Conservation (phyloP, 2,888 invertebrate species). For the Meghimatium bilineatum region DNA sequence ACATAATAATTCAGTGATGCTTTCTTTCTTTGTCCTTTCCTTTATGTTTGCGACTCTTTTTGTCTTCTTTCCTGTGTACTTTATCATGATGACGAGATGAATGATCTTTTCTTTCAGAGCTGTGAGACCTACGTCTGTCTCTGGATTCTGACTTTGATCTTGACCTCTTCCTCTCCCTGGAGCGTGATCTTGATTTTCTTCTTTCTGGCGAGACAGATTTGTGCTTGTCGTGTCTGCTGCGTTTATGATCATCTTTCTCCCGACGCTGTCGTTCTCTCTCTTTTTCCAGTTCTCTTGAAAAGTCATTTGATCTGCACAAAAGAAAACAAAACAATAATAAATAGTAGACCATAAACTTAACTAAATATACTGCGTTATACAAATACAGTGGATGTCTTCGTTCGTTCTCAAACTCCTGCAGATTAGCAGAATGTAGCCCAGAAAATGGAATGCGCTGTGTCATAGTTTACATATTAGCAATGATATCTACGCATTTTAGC, state of each 20-base stretch:
- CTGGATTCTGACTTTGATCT: slow-evolving; percentile 48
- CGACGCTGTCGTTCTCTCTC: slow-evolving; percentile 67
- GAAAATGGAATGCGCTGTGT: no score
- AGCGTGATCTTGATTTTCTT: slow-evolving; percentile 40
- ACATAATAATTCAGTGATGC: slow-evolving; percentile 4
- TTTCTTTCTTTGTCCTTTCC: slow-evolving; percentile 36
- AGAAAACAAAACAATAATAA: no score
- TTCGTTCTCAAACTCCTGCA: no score
- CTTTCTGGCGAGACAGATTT: slow-evolving; percentile 50
- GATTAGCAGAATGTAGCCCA: no score
- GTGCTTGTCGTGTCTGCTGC: slow-evolving; percentile 26
- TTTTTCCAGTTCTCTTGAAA: slow-evolving; percentile 63
- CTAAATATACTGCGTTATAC: no score
- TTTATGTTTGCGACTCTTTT: slow-evolving; percentile 40
- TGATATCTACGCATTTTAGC: no score
- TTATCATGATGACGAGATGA: slow-evolving; percentile 29
- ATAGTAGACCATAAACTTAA: no score
- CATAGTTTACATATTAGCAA: no score
- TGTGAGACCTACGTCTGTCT: slow-evolving; percentile 46
- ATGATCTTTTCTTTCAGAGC: slow-evolving; percentile 42
- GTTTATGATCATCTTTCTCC: slow-evolving; percentile 55
- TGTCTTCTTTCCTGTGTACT: slow-evolving; percentile 42
- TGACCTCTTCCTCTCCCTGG: slow-evolving; percentile 17
- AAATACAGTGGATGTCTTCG: no score
- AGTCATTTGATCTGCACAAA: slow-evolving; percentile 56